Evolutionary conservation across 1,140 invertebrate species (phyloP), one percentile per base, ranked within the genome.

Genomic region (Ephestia elutella): DNA sequence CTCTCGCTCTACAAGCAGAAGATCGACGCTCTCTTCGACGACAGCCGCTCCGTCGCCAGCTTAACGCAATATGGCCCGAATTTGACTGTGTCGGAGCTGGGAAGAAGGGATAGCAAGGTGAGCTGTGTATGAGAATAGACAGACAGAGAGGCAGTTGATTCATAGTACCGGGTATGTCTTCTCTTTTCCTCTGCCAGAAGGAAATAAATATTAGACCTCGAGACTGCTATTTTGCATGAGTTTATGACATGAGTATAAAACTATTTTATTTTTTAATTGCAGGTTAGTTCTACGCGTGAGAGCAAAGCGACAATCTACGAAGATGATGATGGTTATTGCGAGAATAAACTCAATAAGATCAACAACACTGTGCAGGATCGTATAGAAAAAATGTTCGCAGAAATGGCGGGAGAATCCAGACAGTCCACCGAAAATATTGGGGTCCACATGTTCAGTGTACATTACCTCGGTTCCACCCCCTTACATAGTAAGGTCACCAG

Each of bases 341-440:
- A 81, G 48, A 82, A 68, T 49, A 82, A 79, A 67, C 76, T 82
- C 19, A 81, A 81, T 53, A 85, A 76, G 25, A 79, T 81, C 57
- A 87, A 93, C 70, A 95, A 95, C 69, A 93, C 92, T 15, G 95
- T 96, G 4, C 95, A 96, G 78, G 94, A 94, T 9, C 92, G 93
- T 60, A 96, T 96, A 72, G 95, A 96, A 77, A 92, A 93, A 68
- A 95, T 96, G 91, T 96, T 96, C 74, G 93, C 92, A 18, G 95
- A 96, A 60, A 93, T 95, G 70, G 92, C 94, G 10, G 92, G 93
- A 70, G 93, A 92, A 76, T 85, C 82, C 8, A 80, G 77, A 49
- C 91, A 75, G 73, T 86, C 71, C 62, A 86, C 70, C 4, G 82
- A 89, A 25, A 83, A 65, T 59, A 89, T 87, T 13, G 89, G 89